These are phyloP conservation scores for Scaptomyza graminum DNA, from an alignment of 1,140 invertebrate genomes.

Conservation along the genomic window DNA sequence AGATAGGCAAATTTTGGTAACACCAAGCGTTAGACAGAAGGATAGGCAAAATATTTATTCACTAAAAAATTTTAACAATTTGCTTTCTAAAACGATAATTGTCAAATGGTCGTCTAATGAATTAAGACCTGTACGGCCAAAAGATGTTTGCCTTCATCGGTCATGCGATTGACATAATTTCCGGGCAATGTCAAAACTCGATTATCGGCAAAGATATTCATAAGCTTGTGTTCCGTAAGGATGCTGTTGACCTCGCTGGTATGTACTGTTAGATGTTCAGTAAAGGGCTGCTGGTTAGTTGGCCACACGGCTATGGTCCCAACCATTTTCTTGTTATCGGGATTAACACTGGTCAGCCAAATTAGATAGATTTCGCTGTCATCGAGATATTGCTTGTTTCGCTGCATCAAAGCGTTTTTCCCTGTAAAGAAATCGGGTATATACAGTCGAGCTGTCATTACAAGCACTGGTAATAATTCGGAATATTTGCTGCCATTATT, in stretches of 20 bases:
- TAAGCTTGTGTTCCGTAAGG: conserved; percentile 21
- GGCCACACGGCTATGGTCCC: conserved; percentile 60
- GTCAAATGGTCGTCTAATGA: conserved; percentile 17
- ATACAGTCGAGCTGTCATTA: conserved; percentile 58
- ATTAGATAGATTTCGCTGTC: conserved; percentile 47
- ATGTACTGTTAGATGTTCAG: conserved; percentile 29
- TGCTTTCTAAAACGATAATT: not conserved
- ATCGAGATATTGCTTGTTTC: not conserved
- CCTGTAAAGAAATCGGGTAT: conserved; percentile 17
- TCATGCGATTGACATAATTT: conserved; percentile 33
- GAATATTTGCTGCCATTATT: conserved; percentile 21
- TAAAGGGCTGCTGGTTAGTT: conserved; percentile 1
- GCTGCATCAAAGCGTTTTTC: too few species aligned
- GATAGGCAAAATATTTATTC: too few species aligned
- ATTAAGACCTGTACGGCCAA: conserved; percentile 58
- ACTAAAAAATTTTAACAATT: not conserved
- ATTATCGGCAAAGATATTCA: conserved; percentile 38
- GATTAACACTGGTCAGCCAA: conserved; percentile 58
- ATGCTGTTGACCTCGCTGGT: conserved; percentile 61
- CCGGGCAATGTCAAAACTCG: conserved; percentile 43
- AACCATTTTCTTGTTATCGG: conserved; percentile 17
- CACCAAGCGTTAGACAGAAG: too few species aligned
- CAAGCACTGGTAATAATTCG: conserved; percentile 57
- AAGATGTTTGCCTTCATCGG: conserved; percentile 42
- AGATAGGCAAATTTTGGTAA: too few species aligned